A percentile compares a stretch with the other conserved stretches of the same genome.
Evolutionary conservation across 2,888 invertebrate genomes (phyloP).

Genomic region (Euplexia lucipara): DNA sequence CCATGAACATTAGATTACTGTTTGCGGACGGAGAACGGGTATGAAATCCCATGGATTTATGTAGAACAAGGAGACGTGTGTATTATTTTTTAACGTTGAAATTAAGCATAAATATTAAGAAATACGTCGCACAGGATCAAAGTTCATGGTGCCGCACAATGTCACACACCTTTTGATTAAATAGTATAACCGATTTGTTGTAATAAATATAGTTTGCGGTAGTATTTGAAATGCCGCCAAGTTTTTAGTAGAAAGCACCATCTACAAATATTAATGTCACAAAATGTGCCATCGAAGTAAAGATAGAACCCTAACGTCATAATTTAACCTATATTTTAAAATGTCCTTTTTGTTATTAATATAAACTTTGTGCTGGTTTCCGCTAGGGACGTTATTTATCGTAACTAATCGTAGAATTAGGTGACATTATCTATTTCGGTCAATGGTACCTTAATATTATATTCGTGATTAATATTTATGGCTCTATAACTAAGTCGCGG

Average conservation of each 20-base stretch:
- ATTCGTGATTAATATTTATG: slow-evolving; percentile 23
- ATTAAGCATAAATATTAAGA: slow-evolving; percentile 41
- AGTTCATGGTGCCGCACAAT: slow-evolving; percentile 40
- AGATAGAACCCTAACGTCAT: slow-evolving; percentile 77
- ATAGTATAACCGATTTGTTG: slow-evolving; percentile 73
- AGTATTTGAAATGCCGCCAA: slow-evolving; percentile 86
- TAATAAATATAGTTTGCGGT: slow-evolving; percentile 78
- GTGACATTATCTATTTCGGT: slow-evolving; percentile 63
- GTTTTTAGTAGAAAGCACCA: slow-evolving; percentile 77
- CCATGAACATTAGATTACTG: slow-evolving; percentile 60
- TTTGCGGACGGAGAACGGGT: slow-evolving; percentile 39
- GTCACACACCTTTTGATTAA: slow-evolving; percentile 69
- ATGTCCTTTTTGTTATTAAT: slow-evolving; percentile 70
- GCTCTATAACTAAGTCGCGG: slow-evolving; percentile 17
- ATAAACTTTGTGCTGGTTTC: slow-evolving; percentile 65
- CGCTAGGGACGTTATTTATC: slow-evolving; percentile 65
- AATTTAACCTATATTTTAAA: slow-evolving; percentile 75
- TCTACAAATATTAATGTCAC: slow-evolving; percentile 83
- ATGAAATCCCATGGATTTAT: slow-evolving; percentile 29
- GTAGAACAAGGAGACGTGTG: slow-evolving; percentile 23
- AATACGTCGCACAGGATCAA: slow-evolving; percentile 33
- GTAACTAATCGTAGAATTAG: slow-evolving; percentile 60
- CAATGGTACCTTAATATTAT: slow-evolving; percentile 36
- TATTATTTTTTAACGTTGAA: slow-evolving; percentile 49
- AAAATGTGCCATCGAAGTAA: slow-evolving; percentile 80